Conservation (phyloP, 2,113 vertebrate species). For the Meles meles region DNA sequence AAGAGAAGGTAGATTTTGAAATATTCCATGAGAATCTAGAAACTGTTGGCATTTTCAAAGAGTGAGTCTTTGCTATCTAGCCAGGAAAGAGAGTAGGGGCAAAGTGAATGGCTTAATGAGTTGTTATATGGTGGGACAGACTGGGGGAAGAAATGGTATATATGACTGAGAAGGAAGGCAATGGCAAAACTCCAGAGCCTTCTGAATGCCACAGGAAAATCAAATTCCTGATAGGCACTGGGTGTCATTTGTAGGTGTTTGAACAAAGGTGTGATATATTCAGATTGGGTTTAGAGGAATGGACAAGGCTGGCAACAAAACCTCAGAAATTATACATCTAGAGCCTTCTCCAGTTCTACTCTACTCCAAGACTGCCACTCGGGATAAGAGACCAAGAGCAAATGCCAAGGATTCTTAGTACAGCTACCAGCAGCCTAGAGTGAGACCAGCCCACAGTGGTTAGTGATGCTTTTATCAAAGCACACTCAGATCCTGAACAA, state of each 20-base stretch:
- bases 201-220: not conserved
- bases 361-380: not conserved
- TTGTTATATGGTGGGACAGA: too few species aligned
- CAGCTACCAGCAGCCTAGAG: not conserved
- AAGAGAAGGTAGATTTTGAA: not conserved
- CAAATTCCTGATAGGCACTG: not conserved
- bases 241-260: not conserved
- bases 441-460: not conserved
- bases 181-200: not conserved
- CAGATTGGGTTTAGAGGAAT: not conserved
- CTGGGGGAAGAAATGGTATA: fast-evolving
- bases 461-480: not conserved
- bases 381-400: not conserved
- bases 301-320: not conserved
- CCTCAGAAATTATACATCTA: not conserved
- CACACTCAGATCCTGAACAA: not conserved
- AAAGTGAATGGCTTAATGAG: not conserved
- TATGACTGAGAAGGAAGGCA: not conserved
- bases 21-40: not conserved
- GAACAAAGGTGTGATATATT: not conserved
- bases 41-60: not conserved
- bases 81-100: not conserved
- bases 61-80: not conserved
- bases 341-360: not conserved
- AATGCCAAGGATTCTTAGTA: not conserved